Evolutionary conservation across 2,113 vertebrate species (phyloP), one percentile per base, ranked within the genome.

Genomic region (Xenotilapia caudafasciata): DNA sequence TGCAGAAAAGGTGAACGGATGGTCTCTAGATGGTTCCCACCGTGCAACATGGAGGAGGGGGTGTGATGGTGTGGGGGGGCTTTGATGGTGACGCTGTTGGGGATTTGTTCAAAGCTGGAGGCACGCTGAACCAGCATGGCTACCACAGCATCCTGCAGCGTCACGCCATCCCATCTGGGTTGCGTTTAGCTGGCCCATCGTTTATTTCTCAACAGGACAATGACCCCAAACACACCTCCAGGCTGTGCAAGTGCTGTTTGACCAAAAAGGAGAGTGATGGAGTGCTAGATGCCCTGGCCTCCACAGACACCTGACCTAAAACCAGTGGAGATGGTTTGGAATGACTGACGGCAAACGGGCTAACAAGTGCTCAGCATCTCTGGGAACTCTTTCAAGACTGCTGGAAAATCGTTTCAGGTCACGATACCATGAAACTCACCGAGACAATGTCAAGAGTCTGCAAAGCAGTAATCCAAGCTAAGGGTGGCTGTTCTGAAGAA

Each of bases 151-250:
- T 60, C 26, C 28, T 60, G 56, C 56, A 60, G 28, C 8, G 1
- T 0, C 56, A 9, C 1, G 14, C 56, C 56, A 33, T 60, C 15
- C 14, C 56, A 60, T 60, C 26, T 0, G 26, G 56, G 14, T 31
- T 31, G 56, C 0, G 7, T 31, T 31, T 60, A 60, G 28, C 2
- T 31, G 56, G 28, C 31, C 26, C 13, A 58, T 31, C 3, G 3
- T 60, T 60, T 60, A 60, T 9, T 31, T 60, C 6, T 31, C 26
- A 60, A 60, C 26, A 60, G 5, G 0, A 31, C 56, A 31, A 17
- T 31, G 56, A 60, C 14, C 26, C 14, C 56, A 60, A 31, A 31
- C 26, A 58, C 56, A 58, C 56, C 56, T 58, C 55, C 26, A 31
- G 26, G 55, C 0, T 31, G 7, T 0, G 56, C 4, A 31, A 58